Evolutionary conservation across 2,113 vertebrate species (phyloP).

Genomic region (Pluvialis apricaria): DNA sequence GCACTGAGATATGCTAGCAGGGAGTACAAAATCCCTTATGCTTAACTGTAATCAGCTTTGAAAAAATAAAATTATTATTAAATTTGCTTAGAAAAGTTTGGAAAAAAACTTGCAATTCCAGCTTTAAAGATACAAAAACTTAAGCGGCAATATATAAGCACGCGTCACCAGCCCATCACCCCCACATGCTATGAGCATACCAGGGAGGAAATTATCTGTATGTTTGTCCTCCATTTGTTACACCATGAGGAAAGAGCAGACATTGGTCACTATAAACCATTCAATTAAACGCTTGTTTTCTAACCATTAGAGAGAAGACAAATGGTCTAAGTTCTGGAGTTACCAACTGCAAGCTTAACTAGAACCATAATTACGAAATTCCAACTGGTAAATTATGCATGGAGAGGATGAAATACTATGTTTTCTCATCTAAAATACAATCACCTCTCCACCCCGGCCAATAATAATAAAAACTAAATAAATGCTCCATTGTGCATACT

Average conservation of each 20-base stretch:
- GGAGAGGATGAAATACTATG: neutral
- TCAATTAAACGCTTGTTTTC: slow-evolving; percentile 22
- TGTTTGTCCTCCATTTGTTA: neutral
- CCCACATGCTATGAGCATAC: neutral
- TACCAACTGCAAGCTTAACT: slow-evolving; percentile 10
- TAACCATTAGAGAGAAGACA: neutral
- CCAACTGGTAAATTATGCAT: slow-evolving; percentile 1
- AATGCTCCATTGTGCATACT: neutral
- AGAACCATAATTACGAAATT: slow-evolving; percentile 45
- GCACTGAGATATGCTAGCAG: fast-evolving
- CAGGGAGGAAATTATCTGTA: neutral
- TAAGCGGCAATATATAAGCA: neutral
- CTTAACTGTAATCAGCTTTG: neutral
- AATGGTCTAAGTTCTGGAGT: neutral
- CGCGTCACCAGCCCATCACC: neutral
- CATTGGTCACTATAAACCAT: neutral
- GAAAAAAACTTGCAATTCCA: neutral
- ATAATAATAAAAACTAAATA: slow-evolving; percentile 33
- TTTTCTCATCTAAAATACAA: slow-evolving; percentile 19
- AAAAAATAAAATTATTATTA: neutral
- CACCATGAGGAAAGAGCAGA: neutral
- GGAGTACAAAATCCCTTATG: neutral
- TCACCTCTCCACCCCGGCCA: slow-evolving; percentile 3
- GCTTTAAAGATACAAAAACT: neutral
- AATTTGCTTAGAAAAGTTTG: neutral